These are phyloP conservation scores for Eristalinus sepulchralis DNA, from an alignment of 2,888 invertebrate species.

Conservation along the genomic window DNA sequence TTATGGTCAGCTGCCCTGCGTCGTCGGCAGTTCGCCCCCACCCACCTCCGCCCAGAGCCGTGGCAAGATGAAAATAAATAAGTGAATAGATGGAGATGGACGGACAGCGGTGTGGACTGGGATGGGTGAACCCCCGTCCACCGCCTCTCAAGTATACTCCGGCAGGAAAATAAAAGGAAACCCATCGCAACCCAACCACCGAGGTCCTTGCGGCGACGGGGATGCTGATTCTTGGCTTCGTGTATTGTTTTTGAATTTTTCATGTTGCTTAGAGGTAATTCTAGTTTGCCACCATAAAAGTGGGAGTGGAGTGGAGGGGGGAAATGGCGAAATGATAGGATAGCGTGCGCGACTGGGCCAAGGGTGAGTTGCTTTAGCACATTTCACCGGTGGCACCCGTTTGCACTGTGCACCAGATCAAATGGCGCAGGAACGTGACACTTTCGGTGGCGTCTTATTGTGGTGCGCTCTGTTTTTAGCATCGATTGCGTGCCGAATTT, in stretches of 20 bases:
- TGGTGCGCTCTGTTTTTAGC: neutral
- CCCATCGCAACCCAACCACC: neutral
- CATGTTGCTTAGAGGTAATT: conserved; percentile 32
- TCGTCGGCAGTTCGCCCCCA: neutral
- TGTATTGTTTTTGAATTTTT: conserved; percentile 37
- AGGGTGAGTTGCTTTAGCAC: conserved; percentile 8
- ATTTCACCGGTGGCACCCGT: neutral
- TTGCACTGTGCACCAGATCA: neutral
- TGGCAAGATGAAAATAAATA: conserved; percentile 45
- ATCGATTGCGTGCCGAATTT: neutral
- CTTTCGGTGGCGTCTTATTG: neutral
- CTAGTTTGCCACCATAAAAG: neutral
- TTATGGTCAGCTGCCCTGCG: conserved; percentile 58
- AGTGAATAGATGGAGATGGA: conserved; percentile 25
- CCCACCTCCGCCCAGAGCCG: neutral
- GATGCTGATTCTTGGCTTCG: conserved; percentile 4
- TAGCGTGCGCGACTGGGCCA: conserved; percentile 1
- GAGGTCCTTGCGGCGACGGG: conserved; percentile 6
- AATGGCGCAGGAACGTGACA: neutral
- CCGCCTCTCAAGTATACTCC: neutral
- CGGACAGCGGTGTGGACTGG: conserved; percentile 4
- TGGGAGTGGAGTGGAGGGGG: no score
- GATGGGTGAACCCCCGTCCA: no score
- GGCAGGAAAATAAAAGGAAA: neutral
- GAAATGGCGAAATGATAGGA: neutral